Evolutionary conservation across 2,797 vertebrate species (phyloP), one percentile per base, ranked within the genome.

Genomic region (Rhinoraja longicauda): DNA sequence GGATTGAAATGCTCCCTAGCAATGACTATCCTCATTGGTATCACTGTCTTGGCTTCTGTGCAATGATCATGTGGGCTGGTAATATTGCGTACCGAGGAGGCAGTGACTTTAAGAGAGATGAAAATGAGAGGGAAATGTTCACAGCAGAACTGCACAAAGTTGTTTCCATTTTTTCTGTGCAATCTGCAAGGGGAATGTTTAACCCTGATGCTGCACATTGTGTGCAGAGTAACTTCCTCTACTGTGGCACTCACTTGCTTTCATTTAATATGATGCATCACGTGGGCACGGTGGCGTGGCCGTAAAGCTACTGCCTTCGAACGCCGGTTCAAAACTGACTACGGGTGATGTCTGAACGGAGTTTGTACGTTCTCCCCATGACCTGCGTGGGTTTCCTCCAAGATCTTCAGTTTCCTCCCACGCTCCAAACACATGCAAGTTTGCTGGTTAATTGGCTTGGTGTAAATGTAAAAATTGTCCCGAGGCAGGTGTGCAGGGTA

Each of bases 221-320:
- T 21, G 2, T 39, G 64, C 59, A 26, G 36, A 75, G 70, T 39
- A 13, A 75, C 45, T 45, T 53, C 53, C 24, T n/a, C 6, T n/a
- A 32, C 36, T 57, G 67, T 45, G 29, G 13, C n/a, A 75, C 39
- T 92, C 90, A 91, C 67, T 93, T 95, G 94, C 93, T 95, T 95
- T 94, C 94, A 94, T 93, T 94, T 95, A 94, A 93, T 94, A 93
- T 94, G 94, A 95, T 94, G 94, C 94, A 95, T 95, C 93, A 93
- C 70, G 93, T 94, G 45, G 45, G 45, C 45, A 53, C 4, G 45
- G 4, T 53, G 45, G 45, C 4, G 45, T 53, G 45, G 45, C 45
- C 0, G 4, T 53, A 53, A 53, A 53, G 45, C 45, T 53, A 53
- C 5, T 53, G 45, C 45, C 45, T 53, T 53, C 5, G 45, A 53